Conservation (phyloP, 2,113 vertebrate species). For the Corythaixoides concolor region DNA sequence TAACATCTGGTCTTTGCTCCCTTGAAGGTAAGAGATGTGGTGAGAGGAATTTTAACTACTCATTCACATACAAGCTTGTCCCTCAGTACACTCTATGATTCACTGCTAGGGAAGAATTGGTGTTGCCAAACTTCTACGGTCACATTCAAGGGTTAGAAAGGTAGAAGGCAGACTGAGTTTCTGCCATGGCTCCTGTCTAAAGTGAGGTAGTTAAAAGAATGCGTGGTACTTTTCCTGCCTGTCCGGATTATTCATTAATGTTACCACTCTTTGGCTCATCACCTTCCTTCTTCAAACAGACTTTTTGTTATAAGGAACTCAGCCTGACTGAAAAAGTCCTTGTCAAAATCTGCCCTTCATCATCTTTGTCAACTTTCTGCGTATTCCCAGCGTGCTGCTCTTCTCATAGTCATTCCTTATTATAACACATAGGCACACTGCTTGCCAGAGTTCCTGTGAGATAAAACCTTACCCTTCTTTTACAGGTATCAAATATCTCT, state of each 20-base stretch:
- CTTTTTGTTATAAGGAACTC: constrained; percentile 4
- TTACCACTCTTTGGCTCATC: background rate
- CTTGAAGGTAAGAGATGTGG: constrained; percentile 9
- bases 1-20: constrained; percentile 47
- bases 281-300: constrained; percentile 19
- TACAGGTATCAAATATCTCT: constrained; percentile 10
- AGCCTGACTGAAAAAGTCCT: constrained; percentile 1
- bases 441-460: background rate
- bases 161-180: background rate
- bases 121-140: background rate
- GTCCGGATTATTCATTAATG: constrained; percentile 12
- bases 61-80: background rate
- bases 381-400: background rate
- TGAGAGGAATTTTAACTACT: constrained; percentile 54
- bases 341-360: constrained; percentile 41
- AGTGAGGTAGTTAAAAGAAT: background rate
- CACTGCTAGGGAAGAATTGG: background rate
- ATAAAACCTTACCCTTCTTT: background rate
- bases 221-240: background rate
- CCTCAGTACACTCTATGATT: background rate
- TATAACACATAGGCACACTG: background rate
- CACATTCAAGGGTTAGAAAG: background rate
- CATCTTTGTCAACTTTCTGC: background rate
- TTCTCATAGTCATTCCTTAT: background rate
- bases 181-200: background rate